phyloP scores from a whole-genome alignment of 2,888 invertebrate species.

The Lasius fuliginosus region DNA sequence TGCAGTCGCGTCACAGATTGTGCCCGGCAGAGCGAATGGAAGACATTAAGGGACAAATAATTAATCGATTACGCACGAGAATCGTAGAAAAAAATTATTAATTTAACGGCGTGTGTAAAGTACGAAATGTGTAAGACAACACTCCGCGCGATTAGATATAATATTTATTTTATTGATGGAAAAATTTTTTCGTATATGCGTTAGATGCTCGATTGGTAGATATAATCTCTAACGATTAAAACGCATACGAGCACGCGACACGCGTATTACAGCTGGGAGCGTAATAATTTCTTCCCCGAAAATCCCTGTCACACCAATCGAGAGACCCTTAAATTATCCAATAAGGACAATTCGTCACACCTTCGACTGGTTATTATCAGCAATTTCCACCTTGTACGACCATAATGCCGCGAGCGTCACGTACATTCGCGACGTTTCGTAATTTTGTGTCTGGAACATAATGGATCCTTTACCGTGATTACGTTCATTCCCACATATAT shows the following conservation, averaged over 20 bases:
- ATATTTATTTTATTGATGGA: slow-evolving; percentile 3
- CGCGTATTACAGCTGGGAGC: slow-evolving; percentile 52
- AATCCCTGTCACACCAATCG: slow-evolving; percentile 58
- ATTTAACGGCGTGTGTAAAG: neutral
- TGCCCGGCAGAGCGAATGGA: slow-evolving; percentile 25
- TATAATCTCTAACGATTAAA: slow-evolving; percentile 64
- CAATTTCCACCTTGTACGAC: slow-evolving; percentile 26
- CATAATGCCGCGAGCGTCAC: slow-evolving; percentile 6
- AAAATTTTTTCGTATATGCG: neutral
- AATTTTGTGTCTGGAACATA: slow-evolving; percentile 21
- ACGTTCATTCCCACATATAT: neutral
- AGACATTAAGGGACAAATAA: slow-evolving; percentile 16
- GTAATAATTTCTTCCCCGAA: slow-evolving; percentile 59
- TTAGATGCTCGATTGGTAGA: slow-evolving; percentile 43
- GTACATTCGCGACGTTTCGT: slow-evolving; percentile 16
- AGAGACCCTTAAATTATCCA: slow-evolving; percentile 65
- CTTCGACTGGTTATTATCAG: slow-evolving; percentile 45
- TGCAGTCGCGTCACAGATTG: slow-evolving; percentile 21
- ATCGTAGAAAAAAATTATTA: neutral
- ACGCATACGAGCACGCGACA: slow-evolving; percentile 66
- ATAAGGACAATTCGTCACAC: slow-evolving; percentile 47
- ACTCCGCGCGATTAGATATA: neutral
- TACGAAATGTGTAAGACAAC: neutral
- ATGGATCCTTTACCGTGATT: slow-evolving; percentile 4
- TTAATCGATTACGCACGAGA: slow-evolving; percentile 35